Base-by-base conservation (phyloP, 2,797 vertebrate genomes). In the Rhabdomys pumilio region DNA sequence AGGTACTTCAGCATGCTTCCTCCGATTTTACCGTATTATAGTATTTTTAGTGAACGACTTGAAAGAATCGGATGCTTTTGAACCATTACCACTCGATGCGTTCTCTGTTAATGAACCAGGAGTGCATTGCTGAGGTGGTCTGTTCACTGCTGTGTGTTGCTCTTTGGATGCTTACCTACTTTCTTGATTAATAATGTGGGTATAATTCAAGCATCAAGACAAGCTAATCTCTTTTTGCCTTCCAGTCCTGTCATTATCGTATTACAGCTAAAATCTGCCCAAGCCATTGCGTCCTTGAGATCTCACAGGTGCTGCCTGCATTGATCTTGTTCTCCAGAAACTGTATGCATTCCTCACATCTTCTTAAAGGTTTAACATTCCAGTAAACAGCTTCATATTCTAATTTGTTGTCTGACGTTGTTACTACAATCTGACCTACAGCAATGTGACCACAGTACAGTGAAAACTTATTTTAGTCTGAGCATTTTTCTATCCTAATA, bases 301-400 rank as follows among this genome's bases (percentile, higher is more conserved):
- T 69, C 87, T 55, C 2, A 69, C 50, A 34, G 53, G 29, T 61
- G 47, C 3, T 69, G 55, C 86, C 57, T 77, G 91, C 61, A 89
- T 63, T 94, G 90, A 57, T 95, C 19, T 31, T n/a, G 29, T 55
- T 95, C 87, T 87, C 19, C 63, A 75, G 57, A 77, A 93, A 84
- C 29, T 79, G 75, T 90, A 53, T 65, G 69, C 72, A 59, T 91
- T 89, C 17, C 34, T n/a, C 76, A 65, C 76, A 61, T 69, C 7
- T 73, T 89, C 76, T 80, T 75, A 75, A 47, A 47, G 12, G 73
- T 94, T 44, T 38, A 84, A 29, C 77, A 55, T 97, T 89, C 4
- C 20, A 75, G 5, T 83, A 59, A 67, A 10, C 76, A 82, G 11
- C 31, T 80, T 69, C 20, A 20, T 19, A 19, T 38, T 53, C 65